Evolutionary conservation across 2,888 invertebrate genomes (phyloP), one percentile per base, ranked within the genome.

Genomic region (Macaria notata): DNA sequence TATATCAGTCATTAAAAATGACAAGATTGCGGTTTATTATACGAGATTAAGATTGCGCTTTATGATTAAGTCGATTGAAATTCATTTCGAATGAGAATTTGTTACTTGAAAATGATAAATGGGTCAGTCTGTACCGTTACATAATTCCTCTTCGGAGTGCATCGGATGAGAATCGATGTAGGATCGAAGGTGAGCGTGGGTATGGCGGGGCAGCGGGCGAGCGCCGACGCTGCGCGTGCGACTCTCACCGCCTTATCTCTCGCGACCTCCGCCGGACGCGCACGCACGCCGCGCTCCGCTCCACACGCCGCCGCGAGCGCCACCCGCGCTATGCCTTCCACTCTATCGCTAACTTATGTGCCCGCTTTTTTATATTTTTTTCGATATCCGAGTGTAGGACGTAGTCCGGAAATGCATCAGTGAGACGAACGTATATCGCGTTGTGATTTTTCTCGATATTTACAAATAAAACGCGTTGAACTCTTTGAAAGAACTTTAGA

Each of bases 191-290:
- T 83, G 84, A 81, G 62, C 63, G 67, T 83, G 81, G 81, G 79
- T 76, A 76, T 72, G 73, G 62, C 59, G 72, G 61, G 63, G 76
- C 72, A 74, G 84, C 75, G 5, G 81, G 75, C 66, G 66, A 65
- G 75, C 69, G 72, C 44, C 73, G 61, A 71, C 63, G 68, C 62
- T 81, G 87, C 86, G 88, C 87, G 75, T 83, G 83, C 86, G 88
- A 81, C 89, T 90, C 89, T 90, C 90, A 84, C 90, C 87, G 83
- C 80, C 89, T 91, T 91, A 91, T 91, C 91, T 91, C 84, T 80
- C 88, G 91, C 91, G 91, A 88, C 91, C 90, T 89, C 90, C 88
- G 89, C 79, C 81, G 85, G 83, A 87, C 88, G 88, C 88, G 88
- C 85, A 88, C 86, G 84, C 82, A 70, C 78, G 76, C 81, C 77